Base-by-base conservation (phyloP, 2,888 invertebrate species). In the Bellardia pandia region DNA sequence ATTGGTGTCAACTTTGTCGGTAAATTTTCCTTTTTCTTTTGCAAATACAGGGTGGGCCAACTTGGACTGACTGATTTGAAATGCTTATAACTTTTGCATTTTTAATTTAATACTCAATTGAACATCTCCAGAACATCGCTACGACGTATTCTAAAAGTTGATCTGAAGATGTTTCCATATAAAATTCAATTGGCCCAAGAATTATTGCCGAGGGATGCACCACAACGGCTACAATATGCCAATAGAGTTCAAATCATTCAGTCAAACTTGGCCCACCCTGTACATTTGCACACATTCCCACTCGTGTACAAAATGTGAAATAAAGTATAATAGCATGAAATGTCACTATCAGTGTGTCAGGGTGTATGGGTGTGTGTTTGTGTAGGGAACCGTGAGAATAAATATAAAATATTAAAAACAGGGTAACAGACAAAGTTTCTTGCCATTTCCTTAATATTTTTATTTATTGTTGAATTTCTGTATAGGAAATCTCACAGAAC, bases 281-380 rank as follows among this genome's bases (percentile, higher is more conserved):
- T n/a, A n/a, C 2, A 71, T 23, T 23, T 23, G 23, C 40, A 53
- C 37, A 71, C 33, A 33, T 33, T 30, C 33, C 3, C 40, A 7
- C 60, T 14, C 16, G 33, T 45, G 9, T 33, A 48, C n/a, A 3
- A 75, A 72, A 42, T 33, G 66, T 74, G 33, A 74, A 66, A 72
- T 71, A 79, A 71, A 71, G 33, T 75, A 30, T 74, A 66, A 62
- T 74, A 62, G 68, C 48, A 78, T 13, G 71, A 74, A 78, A 81
- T 82, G 66, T 62, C 81, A 78, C 42, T 82, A 82, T 64, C 82
- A 82, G 68, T 82, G 40, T 80, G 62, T 68, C 30, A 71, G 33
- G 13, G 68, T 58, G 14, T 40, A 16, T 30, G 11, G 56, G 33
- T 58, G n/a, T 76, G 37, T 23, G 68, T 58, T 9, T 40, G 33